A percentile compares a stretch with the other conserved stretches of the same genome.
phyloP scores from a whole-genome alignment of 2,888 invertebrate species.

The Apamea epomidion region DNA sequence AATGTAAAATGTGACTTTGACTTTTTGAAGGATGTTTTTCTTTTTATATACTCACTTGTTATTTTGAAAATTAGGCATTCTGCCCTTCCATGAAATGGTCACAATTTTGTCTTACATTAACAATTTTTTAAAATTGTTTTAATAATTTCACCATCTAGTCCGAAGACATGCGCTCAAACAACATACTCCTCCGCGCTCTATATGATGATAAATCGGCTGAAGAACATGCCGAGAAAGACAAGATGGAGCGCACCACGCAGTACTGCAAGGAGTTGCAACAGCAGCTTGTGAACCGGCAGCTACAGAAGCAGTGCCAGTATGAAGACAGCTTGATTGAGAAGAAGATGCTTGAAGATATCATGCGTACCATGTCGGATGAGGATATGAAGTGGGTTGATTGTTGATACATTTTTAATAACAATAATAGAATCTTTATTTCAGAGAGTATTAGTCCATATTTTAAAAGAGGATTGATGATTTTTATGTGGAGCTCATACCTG shows the following conservation, averaged over 20 bases:
- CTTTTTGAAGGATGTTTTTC: too few species aligned
- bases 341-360: conserved; percentile 91
- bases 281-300: conserved; percentile 89
- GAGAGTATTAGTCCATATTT: background rate
- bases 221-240: conserved; percentile 73
- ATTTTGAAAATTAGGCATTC: too few species aligned
- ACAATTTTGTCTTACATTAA: background rate
- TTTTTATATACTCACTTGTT: too few species aligned
- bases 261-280: conserved; percentile 90
- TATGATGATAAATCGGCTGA: conserved; percentile 82
- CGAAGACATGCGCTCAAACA: conserved; percentile 80
- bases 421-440: background rate
- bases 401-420: background rate
- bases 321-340: conserved; percentile 91
- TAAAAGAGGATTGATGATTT: too few species aligned
- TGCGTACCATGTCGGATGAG: conserved; percentile 91
- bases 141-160: conserved; percentile 67
- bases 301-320: conserved; percentile 87
- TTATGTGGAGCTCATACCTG: too few species aligned
- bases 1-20: background rate
- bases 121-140: background rate
- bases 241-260: conserved; percentile 72
- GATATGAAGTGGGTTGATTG: conserved; percentile 85
- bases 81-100: background rate
- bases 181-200: conserved; percentile 79